Evolutionary conservation across 2,797 vertebrate genomes (phyloP).

Genomic region (Enteromius viviparus): DNA sequence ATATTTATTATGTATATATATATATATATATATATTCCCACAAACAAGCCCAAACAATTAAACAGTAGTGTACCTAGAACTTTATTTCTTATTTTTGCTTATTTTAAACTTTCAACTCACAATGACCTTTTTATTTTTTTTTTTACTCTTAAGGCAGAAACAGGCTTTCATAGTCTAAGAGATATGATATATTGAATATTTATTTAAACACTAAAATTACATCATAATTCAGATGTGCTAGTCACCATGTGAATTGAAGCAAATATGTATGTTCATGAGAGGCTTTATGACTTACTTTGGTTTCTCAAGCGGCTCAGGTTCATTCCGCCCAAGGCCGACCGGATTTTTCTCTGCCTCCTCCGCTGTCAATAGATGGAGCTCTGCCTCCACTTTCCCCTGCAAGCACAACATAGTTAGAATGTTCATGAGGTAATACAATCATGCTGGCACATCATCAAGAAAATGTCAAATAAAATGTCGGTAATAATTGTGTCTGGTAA

Average conservation of each 20-base stretch:
- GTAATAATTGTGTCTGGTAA: background rate
- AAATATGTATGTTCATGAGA: background rate
- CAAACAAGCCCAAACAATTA: background rate
- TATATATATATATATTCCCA: too few relatives aligned
- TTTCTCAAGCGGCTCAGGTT: slow-evolving; percentile 96
- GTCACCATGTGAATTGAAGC: background rate
- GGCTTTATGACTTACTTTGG: slow-evolving; percentile 86
- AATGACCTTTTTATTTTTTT: background rate
- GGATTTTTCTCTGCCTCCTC: slow-evolving; percentile 97
- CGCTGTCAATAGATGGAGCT: slow-evolving; percentile 90
- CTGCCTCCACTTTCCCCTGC: slow-evolving; percentile 97
- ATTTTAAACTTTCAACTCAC: background rate
- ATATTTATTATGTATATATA: too few relatives aligned
- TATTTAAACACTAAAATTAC: background rate
- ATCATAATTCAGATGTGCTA: slow-evolving; percentile 14
- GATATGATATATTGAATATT: background rate
- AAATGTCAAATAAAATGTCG: background rate
- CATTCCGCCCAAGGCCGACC: slow-evolving; percentile 91
- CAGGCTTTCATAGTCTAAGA: background rate
- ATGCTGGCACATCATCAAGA: background rate
- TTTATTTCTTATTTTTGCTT: background rate
- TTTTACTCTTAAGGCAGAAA: background rate
- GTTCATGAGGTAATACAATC: background rate
- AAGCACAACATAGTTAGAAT: slow-evolving; percentile 22
- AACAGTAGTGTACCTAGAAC: background rate